These are phyloP conservation scores for Scaeva pyrastri DNA, from an alignment of 2,888 invertebrate genomes.

Conservation along the genomic window DNA sequence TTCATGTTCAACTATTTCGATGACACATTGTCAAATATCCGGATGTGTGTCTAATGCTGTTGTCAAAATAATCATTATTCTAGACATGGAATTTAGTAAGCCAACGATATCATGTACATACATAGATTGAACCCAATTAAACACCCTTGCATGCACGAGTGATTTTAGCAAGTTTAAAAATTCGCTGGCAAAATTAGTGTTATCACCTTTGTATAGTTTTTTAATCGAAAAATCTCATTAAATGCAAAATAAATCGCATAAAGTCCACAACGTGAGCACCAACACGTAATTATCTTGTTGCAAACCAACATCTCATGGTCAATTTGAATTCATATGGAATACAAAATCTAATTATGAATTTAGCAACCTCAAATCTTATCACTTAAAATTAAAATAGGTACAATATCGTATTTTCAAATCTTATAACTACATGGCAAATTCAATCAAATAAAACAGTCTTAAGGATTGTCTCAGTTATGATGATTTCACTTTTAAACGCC, in stretches of 20 bases:
- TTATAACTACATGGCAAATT: too few species aligned
- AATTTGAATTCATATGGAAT: neutral
- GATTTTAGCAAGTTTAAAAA: neutral
- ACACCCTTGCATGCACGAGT: conserved; percentile 18
- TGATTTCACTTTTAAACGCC: too few species aligned
- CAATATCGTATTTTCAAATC: too few species aligned
- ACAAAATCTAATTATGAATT: neutral
- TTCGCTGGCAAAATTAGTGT: neutral
- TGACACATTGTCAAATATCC: neutral
- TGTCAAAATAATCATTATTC: neutral
- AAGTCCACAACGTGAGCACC: conserved; percentile 3
- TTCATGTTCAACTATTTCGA: neutral
- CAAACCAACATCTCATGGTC: neutral
- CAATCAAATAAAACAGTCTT: too few species aligned
- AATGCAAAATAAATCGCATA: conserved; percentile 21
- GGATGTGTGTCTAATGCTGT: neutral
- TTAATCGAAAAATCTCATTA: neutral
- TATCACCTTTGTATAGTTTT: neutral
- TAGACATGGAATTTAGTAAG: neutral
- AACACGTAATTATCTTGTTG: neutral
- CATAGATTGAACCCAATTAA: neutral
- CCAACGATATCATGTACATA: neutral
- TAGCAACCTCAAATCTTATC: neutral
- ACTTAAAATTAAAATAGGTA: neutral
- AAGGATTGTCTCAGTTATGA: neutral